These are phyloP conservation scores for Eufriesea mexicana DNA, from an alignment of 1,140 invertebrate species.

Conservation along the genomic window DNA sequence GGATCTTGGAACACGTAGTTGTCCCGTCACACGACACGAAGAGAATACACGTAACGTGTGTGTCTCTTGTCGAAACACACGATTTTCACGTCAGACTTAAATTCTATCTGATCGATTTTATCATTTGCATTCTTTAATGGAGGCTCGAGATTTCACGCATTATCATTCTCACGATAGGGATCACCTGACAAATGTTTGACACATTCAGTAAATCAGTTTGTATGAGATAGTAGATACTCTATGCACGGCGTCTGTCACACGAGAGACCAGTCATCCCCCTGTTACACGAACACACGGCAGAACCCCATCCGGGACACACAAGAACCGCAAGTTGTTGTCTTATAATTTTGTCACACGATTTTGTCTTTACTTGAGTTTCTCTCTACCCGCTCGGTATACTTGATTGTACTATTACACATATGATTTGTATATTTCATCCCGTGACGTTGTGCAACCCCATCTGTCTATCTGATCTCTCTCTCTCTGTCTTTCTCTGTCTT, in stretches of 20 bases:
- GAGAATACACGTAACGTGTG: no score
- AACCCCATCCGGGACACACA: conserved; percentile 53
- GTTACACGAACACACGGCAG: conserved; percentile 15
- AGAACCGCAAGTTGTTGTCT: conserved; percentile 70
- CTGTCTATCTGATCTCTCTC: conserved; percentile 1
- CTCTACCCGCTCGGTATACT: conserved; percentile 82
- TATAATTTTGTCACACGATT: conserved; percentile 74
- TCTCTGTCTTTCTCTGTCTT: conserved; percentile 42
- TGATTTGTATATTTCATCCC: conserved; percentile 60
- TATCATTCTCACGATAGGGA: no score
- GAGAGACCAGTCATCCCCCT: background rate
- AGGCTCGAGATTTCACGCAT: no score
- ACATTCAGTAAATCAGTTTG: background rate
- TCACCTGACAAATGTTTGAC: background rate
- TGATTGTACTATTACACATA: conserved; percentile 67
- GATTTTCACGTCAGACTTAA: no score
- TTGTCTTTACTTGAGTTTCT: conserved; percentile 77
- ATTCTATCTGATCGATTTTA: no score
- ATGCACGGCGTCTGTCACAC: background rate
- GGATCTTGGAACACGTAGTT: background rate
- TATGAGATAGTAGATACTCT: background rate
- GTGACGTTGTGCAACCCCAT: conserved; percentile 58
- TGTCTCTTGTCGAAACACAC: no score
- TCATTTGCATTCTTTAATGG: no score
- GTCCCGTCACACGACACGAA: no score